Evolutionary conservation across 2,888 invertebrate species (phyloP).

Genomic region (Drosophila meridiana): DNA sequence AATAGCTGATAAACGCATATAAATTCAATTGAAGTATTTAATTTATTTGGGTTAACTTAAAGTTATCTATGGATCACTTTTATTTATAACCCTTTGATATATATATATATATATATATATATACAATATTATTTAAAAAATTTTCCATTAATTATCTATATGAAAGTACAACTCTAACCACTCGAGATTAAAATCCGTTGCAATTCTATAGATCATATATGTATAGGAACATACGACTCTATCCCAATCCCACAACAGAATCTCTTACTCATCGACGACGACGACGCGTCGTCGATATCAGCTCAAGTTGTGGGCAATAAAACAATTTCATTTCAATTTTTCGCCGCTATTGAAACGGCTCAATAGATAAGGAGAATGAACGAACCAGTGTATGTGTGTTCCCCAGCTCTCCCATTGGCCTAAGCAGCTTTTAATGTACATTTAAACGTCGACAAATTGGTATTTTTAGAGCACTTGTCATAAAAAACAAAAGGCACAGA

Average conservation of each 20-base stretch:
- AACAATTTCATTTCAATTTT: constrained; percentile 52
- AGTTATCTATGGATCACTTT: neutral
- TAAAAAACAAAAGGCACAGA: constrained; percentile 35
- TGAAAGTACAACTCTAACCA: neutral
- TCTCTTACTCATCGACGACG: constrained; percentile 25
- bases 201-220: constrained; percentile 8
- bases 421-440: constrained; percentile 75
- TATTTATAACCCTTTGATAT: neutral
- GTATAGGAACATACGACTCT: constrained; percentile 5
- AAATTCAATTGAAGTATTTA: neutral
- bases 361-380: constrained; percentile 54
- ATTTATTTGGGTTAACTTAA: neutral
- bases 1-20: neutral
- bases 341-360: constrained; percentile 44
- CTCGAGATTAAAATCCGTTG: constrained; percentile 18
- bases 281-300: constrained; percentile 24
- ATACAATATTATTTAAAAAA: neutral
- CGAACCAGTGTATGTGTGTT: neutral
- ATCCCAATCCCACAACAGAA: constrained; percentile 13
- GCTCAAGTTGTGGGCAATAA: constrained; percentile 31
- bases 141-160: constrained; percentile 7
- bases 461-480: constrained; percentile 74
- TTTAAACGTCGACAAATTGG: constrained; percentile 78
- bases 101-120: neutral
- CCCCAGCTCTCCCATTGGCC: constrained; percentile 22